Evolutionary conservation across 2,113 vertebrate genomes (phyloP).

Genomic region (Xyrauchen texanus): DNA sequence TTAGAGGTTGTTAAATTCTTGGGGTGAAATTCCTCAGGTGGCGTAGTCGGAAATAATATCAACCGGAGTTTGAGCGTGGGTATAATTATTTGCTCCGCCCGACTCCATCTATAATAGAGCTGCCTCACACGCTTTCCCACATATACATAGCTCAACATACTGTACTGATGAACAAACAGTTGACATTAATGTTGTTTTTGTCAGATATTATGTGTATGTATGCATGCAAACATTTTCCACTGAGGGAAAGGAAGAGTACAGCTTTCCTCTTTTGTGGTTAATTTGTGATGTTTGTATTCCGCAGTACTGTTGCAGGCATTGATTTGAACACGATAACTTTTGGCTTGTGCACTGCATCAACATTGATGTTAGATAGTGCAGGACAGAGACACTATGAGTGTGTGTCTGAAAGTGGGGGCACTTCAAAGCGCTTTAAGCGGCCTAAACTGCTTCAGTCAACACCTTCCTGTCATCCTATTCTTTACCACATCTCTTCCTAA

Average conservation of each 20-base stretch:
- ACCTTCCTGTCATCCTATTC: constrained; percentile 32
- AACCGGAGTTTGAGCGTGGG: too few species aligned
- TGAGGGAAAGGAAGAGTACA: neutral
- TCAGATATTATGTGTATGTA: neutral
- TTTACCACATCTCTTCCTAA: constrained; percentile 23
- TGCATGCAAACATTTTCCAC: neutral
- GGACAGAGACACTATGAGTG: constrained; percentile 44
- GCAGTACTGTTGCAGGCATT: constrained; percentile 32
- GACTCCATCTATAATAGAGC: too few species aligned
- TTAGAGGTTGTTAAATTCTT: too few species aligned
- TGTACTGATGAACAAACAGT: neutral
- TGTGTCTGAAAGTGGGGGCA: neutral
- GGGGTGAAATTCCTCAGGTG: too few species aligned
- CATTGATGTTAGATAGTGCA: constrained; percentile 20
- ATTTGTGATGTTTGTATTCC: constrained; percentile 56
- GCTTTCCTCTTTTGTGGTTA: constrained; percentile 63
- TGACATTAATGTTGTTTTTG: neutral
- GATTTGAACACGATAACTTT: constrained; percentile 50
- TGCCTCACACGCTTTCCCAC: too few species aligned
- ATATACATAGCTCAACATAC: too few species aligned
- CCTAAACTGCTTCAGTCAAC: constrained; percentile 14
- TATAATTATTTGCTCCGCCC: too few species aligned
- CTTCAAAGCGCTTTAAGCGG: constrained; percentile 15
- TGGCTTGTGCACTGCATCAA: constrained; percentile 8
- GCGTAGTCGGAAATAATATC: too few species aligned